Evolutionary conservation across 2,113 vertebrate species (phyloP), one percentile per base, ranked within the genome.

Genomic region (Oreocharis arfaki): DNA sequence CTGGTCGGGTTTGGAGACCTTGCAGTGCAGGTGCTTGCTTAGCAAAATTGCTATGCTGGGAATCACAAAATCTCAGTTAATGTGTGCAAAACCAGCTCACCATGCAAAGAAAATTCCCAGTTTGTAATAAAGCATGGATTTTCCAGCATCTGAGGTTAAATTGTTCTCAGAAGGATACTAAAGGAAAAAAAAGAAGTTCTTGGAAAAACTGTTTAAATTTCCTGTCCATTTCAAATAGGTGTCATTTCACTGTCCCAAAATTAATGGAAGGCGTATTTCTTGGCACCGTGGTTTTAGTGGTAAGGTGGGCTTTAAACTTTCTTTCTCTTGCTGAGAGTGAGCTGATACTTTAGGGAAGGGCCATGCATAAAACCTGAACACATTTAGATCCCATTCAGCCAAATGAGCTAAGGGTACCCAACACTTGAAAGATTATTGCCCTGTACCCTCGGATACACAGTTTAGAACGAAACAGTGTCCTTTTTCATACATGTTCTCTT

Each of bases 131-230:
- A 90, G 92, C 92, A 83, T 78, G 92, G 92, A 87, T 96, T 97
- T 97, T 97, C 96, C 96, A 97, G 65, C 68, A 67, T 97, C 84
- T 91, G 75, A 87, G 68, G 57, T 89, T 95, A 93, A 96, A 97
- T 96, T 95, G 95, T 92, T 97, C 97, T 97, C 97, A 27, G 50
- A 95, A 93, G 97, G 49, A 96, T 92, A 96, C 46, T 89, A 74
- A 87, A 84, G 64, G 41, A 96, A 94, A 95, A 89, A 95, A 96
- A 39, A n/a, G n/a, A 95, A 95, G 41, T 78, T 49, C 60, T 89
- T 96, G 95, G 92, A 97, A 97, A 95, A 97, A 88, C 70, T 87
- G 84, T 96, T 96, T 96, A 95, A 96, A 97, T 97, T 97, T 98
- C 96, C 97, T 97, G 93, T 97, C 81, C 80, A 55, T 89, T 97